Evolutionary conservation across 2,888 invertebrate species (phyloP).

Genomic region (Glaucopsyche alexis): DNA sequence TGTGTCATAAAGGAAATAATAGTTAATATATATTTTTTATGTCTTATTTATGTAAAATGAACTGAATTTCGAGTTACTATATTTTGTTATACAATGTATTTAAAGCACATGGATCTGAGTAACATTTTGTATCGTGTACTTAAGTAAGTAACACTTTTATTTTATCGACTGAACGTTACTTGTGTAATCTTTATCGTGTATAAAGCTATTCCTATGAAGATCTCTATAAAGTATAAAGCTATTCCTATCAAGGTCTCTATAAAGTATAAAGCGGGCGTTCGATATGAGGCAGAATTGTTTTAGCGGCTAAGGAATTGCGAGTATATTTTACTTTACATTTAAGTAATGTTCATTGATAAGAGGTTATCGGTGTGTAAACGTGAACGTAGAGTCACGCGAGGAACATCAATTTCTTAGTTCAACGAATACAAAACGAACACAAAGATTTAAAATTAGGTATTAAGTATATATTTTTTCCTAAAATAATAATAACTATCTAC

Average conservation of each 20-base stretch:
- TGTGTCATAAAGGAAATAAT: not conserved
- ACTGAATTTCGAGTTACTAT: not conserved
- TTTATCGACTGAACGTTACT: not conserved
- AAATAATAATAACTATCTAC: too few species aligned
- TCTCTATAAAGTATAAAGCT: not conserved
- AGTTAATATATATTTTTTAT: not conserved
- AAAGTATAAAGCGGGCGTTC: not conserved
- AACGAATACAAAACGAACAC: not conserved
- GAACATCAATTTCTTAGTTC: not conserved
- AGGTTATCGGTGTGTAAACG: not conserved
- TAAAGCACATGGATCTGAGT: conserved; percentile 3
- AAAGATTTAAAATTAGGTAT: too few species aligned
- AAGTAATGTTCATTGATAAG: not conserved
- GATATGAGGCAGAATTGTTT: not conserved
- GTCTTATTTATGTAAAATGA: not conserved
- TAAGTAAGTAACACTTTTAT: not conserved
- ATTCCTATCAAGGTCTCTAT: not conserved
- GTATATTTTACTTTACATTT: not conserved
- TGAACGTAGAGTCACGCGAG: not conserved
- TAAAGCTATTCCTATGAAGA: not conserved
- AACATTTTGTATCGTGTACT: conserved; percentile 2
- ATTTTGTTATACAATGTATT: not conserved
- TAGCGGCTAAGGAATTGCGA: not conserved
- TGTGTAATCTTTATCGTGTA: not conserved
- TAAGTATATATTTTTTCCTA: too few species aligned